These are phyloP conservation scores for Cancer borealis DNA, from an alignment of 2,888 invertebrate species.

Conservation along the genomic window DNA sequence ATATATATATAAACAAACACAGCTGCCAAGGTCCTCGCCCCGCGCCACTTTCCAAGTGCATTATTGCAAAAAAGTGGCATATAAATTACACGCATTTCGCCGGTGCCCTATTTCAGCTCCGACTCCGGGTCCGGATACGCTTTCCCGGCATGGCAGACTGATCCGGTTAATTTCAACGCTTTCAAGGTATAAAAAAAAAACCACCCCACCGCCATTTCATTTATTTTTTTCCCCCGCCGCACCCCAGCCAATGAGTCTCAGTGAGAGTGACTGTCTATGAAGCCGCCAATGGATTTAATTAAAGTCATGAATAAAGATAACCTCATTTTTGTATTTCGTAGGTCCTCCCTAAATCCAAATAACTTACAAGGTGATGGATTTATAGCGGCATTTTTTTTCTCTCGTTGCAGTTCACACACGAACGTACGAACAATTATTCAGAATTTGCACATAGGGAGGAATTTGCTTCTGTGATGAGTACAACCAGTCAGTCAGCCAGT, in stretches of 20 bases:
- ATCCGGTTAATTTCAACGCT: not conserved
- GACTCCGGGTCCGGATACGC: not conserved
- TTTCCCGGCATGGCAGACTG: not conserved
- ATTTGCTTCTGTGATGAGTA: not conserved
- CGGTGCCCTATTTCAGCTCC: not conserved
- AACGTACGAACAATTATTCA: not conserved
- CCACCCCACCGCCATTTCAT: too few relatives aligned
- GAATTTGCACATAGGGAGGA: not conserved
- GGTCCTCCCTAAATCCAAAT: not conserved
- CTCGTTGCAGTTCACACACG: not conserved
- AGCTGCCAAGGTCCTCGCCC: not conserved
- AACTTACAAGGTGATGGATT: constrained; percentile 20
- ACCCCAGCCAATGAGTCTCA: not conserved
- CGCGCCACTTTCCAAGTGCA: not conserved
- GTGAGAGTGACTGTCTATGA: not conserved
- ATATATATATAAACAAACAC: not conserved
- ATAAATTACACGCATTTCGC: not conserved
- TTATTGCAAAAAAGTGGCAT: not conserved
- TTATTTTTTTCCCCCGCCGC: not conserved
- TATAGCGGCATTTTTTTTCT: not conserved
- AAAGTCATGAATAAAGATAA: constrained; percentile 37
- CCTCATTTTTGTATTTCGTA: not conserved
- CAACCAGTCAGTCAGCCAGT: not conserved
- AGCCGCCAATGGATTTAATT: constrained; percentile 25
- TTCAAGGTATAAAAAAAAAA: not conserved